Base-by-base conservation (phyloP, 1,140 invertebrate species). In the Leptestheria dahalacensis region DNA sequence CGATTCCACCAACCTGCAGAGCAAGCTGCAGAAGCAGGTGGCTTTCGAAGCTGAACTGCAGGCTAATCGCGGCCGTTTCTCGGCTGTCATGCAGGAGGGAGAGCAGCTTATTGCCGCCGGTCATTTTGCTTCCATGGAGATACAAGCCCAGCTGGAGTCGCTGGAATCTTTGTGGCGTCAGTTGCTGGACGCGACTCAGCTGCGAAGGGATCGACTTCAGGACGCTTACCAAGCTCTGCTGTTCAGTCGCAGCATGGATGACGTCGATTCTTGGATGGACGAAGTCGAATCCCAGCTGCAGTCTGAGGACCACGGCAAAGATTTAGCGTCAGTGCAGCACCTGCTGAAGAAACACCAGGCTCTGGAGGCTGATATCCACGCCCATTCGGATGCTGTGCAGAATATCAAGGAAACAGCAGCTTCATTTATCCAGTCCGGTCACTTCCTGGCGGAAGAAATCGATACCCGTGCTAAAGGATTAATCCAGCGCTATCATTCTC, bases 11-110 rank as follows among this genome's bases (percentile, higher is more conserved):
- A 97, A 97, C 73, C 75, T 98, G 21, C 87, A 95, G 67, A 91
- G 88, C 66, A 98, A 98, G 74, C 94, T 97, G 54, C 92, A 97
- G 71, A 95, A 95, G 69, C 94, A 98, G 68, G 80, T 87, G 1
- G 91, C 91, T 1, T 97, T 97, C 70, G 93, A 97, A 68, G 86
- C 91, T 0, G 95, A 98, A 72, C 74, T 97, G 25, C 74, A 83
- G n/a, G 91, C 91, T 3, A 97, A 96, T 70, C 83, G 88, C 59
- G 83, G 84, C 15, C 78, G 91, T 47, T 82, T 97, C 3, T 81
- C 85, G 41, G 79, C 82, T 25, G 85, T 96, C 2, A 82, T 86
- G 61, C 77, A 78, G 59, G 88, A 91, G 70, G 95, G 91, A 3
- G 84, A 91, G 67, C 77, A 81, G 51, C 77, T 95, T 3, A 86